Percentiles rank a stretch among this genome's conserved stretches.
These are phyloP conservation scores for Sericinus montela DNA, from an alignment of 2,888 invertebrate species.

Conservation along the genomic window DNA sequence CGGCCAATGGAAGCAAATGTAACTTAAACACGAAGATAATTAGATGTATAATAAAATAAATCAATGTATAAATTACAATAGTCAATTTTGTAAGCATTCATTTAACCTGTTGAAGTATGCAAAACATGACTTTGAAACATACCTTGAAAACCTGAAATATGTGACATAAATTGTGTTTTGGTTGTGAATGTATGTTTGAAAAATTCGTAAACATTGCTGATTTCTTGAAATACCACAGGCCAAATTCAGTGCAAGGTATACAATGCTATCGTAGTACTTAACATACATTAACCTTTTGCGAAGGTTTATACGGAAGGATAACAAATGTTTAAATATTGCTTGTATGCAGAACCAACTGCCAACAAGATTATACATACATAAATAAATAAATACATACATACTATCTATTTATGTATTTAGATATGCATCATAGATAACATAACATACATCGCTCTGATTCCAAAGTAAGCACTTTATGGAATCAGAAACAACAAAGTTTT, in stretches of 20 bases:
- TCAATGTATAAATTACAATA: background rate
- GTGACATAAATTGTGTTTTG: background rate
- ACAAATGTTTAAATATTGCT: background rate
- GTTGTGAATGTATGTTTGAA: too few relatives aligned
- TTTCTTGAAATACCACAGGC: conserved; percentile 2
- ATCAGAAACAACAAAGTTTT: too few relatives aligned
- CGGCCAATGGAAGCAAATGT: background rate
- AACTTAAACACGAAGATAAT: background rate
- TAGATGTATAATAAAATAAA: background rate
- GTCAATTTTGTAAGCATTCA: background rate
- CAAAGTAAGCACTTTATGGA: too few relatives aligned
- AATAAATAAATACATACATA: too few relatives aligned
- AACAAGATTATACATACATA: too few relatives aligned
- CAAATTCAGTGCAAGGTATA: background rate
- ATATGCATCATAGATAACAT: too few relatives aligned
- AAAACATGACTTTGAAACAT: background rate
- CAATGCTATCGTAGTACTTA: conserved; percentile 1
- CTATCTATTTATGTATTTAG: too few relatives aligned
- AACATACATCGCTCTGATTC: too few relatives aligned
- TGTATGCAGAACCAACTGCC: too few relatives aligned
- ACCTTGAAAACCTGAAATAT: too few relatives aligned
- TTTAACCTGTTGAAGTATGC: conserved; percentile 2
- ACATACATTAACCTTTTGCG: conserved; percentile 1
- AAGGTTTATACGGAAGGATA: background rate
- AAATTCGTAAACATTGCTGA: background rate